Base-by-base conservation (phyloP, 2,113 vertebrate species). In the Cynoglossus semilaevis region DNA sequence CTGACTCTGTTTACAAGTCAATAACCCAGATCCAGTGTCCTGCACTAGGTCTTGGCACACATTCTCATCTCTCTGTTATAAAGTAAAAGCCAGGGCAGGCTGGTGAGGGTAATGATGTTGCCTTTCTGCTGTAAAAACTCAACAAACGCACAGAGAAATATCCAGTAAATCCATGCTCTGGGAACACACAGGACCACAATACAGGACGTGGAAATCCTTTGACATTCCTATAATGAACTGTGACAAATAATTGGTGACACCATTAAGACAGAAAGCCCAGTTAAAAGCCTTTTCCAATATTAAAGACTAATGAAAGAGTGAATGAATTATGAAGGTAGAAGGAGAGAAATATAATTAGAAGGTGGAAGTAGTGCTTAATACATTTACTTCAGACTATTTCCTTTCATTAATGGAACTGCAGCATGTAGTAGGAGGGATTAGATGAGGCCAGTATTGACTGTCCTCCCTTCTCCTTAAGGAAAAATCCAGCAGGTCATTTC, bases 1-100 rank as follows among this genome's bases (percentile, higher is more conserved):
- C 67, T 64, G 22, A 75, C 83, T 83, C 72, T 90, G 22, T 92
- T 93, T 88, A 87, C 74, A 74, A 82, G 63, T 86, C 87, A 93
- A 90, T 90, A 89, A 87, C 89, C 83, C 61, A 58, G 67, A 66
- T 79, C 85, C 72, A 48, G 10, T 82, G 77, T 79, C 83, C 49
- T 84, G 77, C 80, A 42, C 67, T 48, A 83, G 80, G 80, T 74
- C 80, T 15, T 77, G 81, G 76, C 72, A 86, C 81, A 79, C 62
- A 88, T 79, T 79, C 44, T 59, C 70, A 36, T 47, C 53, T 52
- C 44, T 56, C 67, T 73, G 74, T 60, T 29, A 73, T 47, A 55
- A 76, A 63, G 68, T 9, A 63, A 65, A 56, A 50, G 5, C 12
- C 34, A 35, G 16, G 7, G 51, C 1, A 0, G 5, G n/a, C 13